A percentile compares a stretch with the other conserved stretches of the same genome.
Evolutionary conservation across 2,113 vertebrate species (phyloP).

Genomic region (Saguinus midas): DNA sequence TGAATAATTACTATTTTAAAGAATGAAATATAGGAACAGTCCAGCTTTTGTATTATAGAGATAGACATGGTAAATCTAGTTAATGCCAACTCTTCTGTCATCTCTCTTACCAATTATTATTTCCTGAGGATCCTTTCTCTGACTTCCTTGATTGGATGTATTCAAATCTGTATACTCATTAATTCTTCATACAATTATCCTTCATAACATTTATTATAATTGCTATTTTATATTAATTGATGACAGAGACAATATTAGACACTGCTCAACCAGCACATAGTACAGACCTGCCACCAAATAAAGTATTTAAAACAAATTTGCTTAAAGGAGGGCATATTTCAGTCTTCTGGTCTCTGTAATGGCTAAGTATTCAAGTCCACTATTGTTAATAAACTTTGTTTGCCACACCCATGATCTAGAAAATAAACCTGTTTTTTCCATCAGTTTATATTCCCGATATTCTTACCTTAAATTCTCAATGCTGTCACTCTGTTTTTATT

Average conservation of each 20-base stretch:
- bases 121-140: background rate
- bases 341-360: background rate
- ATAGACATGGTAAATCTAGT: background rate
- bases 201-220: background rate
- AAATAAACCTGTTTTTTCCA: background rate
- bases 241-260: background rate
- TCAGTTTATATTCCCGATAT: background rate
- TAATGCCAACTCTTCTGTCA: background rate
- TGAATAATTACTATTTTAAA: background rate
- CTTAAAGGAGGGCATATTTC: background rate
- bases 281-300: background rate
- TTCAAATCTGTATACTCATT: constrained; percentile 13
- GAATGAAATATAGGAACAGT: background rate
- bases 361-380: background rate
- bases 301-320: background rate
- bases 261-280: background rate
- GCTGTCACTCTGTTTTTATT: background rate
- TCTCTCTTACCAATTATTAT: background rate
- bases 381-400: background rate
- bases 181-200: background rate
- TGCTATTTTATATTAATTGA: background rate
- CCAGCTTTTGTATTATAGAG: background rate
- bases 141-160: background rate
- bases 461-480: background rate
- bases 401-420: background rate